Conservation (phyloP, 2,797 vertebrate genomes). For the Vipera latastei region DNA sequence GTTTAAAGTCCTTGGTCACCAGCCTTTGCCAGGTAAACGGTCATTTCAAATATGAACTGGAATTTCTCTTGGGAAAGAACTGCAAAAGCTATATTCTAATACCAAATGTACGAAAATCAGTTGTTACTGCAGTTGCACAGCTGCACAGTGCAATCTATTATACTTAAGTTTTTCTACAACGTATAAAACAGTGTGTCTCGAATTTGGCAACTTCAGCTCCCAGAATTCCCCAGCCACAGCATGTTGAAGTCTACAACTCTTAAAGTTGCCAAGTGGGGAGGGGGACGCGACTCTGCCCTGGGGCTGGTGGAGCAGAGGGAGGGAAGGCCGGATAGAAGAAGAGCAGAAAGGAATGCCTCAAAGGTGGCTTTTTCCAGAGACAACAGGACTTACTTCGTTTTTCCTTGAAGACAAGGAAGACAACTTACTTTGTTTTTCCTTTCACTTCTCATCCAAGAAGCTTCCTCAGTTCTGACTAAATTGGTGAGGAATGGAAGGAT, state of each 20-base stretch:
- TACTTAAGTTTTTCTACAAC: background rate
- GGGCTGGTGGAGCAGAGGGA: too few species aligned
- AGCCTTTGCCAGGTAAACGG: background rate
- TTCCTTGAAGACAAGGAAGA: background rate
- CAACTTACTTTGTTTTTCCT: background rate
- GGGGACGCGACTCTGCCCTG: background rate
- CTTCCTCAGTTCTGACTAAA: background rate
- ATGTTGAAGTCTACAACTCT: background rate
- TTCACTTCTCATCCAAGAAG: background rate
- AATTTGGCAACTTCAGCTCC: background rate
- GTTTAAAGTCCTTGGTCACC: slow-evolving; percentile 31
- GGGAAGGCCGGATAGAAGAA: background rate
- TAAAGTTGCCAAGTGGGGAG: background rate
- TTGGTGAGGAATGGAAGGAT: background rate
- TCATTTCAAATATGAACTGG: background rate
- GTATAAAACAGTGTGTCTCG: background rate
- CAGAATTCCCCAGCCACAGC: background rate
- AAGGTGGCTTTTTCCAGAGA: background rate
- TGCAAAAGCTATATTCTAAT: background rate
- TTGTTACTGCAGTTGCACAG: background rate
- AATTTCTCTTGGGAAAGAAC: background rate
- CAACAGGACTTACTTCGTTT: background rate
- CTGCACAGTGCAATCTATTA: background rate
- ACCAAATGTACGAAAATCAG: background rate
- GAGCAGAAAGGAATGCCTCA: background rate